These are phyloP conservation scores for Himalopsyche japonica DNA, from an alignment of 2,888 invertebrate genomes.

Conservation along the genomic window DNA sequence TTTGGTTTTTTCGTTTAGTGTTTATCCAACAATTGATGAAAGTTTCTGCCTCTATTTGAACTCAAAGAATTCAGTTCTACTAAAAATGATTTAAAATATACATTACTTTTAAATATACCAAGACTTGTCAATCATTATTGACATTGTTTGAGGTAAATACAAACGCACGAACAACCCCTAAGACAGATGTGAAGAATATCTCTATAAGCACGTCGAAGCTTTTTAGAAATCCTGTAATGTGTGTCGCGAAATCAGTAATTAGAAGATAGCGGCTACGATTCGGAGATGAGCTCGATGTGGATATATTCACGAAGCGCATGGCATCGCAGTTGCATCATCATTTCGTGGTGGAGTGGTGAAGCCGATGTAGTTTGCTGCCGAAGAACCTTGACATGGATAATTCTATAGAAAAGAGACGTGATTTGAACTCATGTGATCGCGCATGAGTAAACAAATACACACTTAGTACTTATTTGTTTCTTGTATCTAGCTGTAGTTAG, in stretches of 20 bases:
- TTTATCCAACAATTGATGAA: too few species aligned
- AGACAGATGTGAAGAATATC: too few species aligned
- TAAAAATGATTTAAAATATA: too few species aligned
- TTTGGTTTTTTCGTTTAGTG: too few species aligned
- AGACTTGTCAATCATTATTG: too few species aligned
- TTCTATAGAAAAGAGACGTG: slow-evolving; percentile 19
- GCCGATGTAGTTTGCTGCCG: not conserved
- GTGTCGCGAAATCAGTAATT: not conserved
- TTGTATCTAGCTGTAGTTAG: not conserved
- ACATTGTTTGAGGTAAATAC: too few species aligned
- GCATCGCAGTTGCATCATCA: not conserved
- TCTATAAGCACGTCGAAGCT: not conserved
- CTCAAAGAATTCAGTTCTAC: too few species aligned
- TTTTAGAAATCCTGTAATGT: not conserved
- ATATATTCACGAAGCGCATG: not conserved
- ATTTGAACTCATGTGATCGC: slow-evolving; percentile 18
- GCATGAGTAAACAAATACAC: slow-evolving; percentile 17
- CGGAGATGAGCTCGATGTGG: not conserved
- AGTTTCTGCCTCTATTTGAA: too few species aligned
- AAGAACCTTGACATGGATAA: slow-evolving; percentile 27
- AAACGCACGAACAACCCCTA: too few species aligned
- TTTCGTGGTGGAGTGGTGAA: not conserved
- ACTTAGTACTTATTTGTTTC: not conserved
- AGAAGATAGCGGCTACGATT: not conserved
- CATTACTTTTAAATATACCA: too few species aligned